A percentile compares a stretch with the other conserved stretches of the same genome.
Evolutionary conservation across 2,113 vertebrate genomes (phyloP).

Genomic region (Gasterosteus aculeatus): DNA sequence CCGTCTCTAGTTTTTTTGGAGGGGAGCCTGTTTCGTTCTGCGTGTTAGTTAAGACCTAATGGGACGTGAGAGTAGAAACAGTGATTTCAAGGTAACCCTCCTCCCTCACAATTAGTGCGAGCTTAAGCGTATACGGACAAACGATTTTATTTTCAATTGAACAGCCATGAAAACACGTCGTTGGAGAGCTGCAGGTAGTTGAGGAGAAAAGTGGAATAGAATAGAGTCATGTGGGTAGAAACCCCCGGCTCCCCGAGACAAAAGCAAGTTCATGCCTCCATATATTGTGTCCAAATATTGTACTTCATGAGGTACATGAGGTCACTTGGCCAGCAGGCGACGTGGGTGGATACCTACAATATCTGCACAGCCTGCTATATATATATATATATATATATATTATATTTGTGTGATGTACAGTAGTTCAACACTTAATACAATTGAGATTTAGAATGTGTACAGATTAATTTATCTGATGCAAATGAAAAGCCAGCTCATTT

Average conservation of each 20-base stretch:
- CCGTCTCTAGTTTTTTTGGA: conserved; percentile 34
- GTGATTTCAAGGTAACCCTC: conserved; percentile 51
- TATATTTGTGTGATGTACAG: conserved; percentile 5
- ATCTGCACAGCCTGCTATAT: conserved; percentile 27
- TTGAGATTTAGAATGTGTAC: conserved; percentile 5
- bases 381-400: not conserved
- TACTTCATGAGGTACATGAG: conserved; percentile 32
- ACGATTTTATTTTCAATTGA: conserved; percentile 41
- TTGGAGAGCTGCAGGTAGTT: conserved; percentile 25
- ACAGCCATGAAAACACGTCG: conserved; percentile 30
- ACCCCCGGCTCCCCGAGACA: not conserved
- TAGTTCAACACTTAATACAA: conserved; percentile 4
- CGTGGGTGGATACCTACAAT: conserved; percentile 33
- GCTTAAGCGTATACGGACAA: conserved; percentile 36
- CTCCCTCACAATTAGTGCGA: conserved; percentile 48
- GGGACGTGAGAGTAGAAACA: conserved; percentile 51
- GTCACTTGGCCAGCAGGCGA: conserved; percentile 29
- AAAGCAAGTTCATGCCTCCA: conserved; percentile 6
- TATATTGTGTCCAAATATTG: conserved; percentile 19
- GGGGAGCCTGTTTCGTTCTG: conserved; percentile 54
- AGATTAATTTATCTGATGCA: conserved; percentile 9
- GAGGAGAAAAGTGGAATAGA: conserved; percentile 9
- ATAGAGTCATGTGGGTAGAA: not conserved
- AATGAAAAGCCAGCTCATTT: conserved; percentile 8
- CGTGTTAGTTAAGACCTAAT: conserved; percentile 45